These are phyloP conservation scores for Pandemis cinnamomeana DNA, from an alignment of 2,888 invertebrate species.

Conservation along the genomic window DNA sequence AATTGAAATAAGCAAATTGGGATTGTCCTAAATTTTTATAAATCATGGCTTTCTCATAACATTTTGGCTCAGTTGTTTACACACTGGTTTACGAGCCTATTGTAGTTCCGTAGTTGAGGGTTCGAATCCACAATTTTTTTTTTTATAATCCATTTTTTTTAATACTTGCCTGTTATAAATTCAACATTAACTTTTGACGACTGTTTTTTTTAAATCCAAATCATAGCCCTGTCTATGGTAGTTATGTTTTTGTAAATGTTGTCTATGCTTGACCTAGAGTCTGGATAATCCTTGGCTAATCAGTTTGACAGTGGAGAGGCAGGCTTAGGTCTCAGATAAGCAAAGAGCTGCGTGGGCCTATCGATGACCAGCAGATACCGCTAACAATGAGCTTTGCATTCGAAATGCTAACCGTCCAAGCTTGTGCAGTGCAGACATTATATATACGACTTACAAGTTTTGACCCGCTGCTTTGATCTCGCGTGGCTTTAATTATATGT, in stretches of 20 bases:
- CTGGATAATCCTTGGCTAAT: neutral
- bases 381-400: neutral
- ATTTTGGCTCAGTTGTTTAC: neutral
- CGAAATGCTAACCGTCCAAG: neutral
- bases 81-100: neutral
- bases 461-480: too few species aligned
- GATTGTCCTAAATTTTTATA: conserved; percentile 2
- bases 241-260: too few species aligned
- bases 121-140: neutral
- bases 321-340: neutral
- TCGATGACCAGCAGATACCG: neutral
- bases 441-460: neutral
- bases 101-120: neutral
- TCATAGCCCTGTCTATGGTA: too few species aligned
- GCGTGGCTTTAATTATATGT: too few species aligned
- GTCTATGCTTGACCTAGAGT: too few species aligned
- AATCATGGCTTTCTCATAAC: neutral
- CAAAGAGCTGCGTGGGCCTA: conserved; percentile 1
- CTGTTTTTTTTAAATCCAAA: too few species aligned
- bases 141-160: neutral
- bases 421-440: neutral
- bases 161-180: neutral
- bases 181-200: neutral
- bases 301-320: neutral
- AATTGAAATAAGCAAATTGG: neutral